Base-by-base conservation (phyloP, 2,113 vertebrate genomes). In the Leucoraja erinaceus region DNA sequence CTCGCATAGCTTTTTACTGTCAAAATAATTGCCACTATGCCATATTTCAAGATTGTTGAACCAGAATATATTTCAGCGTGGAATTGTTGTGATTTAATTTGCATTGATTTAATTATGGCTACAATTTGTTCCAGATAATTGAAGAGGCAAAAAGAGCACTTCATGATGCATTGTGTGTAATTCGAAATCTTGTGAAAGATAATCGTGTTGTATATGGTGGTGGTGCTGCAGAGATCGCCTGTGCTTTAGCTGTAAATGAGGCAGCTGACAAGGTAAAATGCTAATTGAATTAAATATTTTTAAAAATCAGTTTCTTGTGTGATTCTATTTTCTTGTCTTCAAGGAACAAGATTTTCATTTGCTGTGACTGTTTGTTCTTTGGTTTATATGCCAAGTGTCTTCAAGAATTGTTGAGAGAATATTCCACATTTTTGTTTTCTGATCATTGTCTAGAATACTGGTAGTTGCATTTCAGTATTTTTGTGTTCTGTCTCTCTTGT, bases 61-160 rank as follows among this genome's bases (percentile, higher is more conserved):
- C 54, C 54, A 20, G 25, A 86, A n/a, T 5, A 86, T 86, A 63
- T 5, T 5, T 63, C 11, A 63, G 16, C 25, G 0, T 86, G 16
- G 31, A 33, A 14, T 28, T 91, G 63, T 90, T 11, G 25, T 91
- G 38, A 47, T 47, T 47, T 47, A 47, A 47, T 47, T 47, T 47
- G 38, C 38, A 47, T 47, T 47, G 38, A 33, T 78, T n/a, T 38
- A 7, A 54, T 8, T 74, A 20, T 90, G 14, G 78, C 25, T 77
- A 12, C 90, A 8, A 91, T 84, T 90, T 9, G 47, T 93, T 38
- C 20, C 63, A 99, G 99, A 99, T 99, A 77, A 98, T 99, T 4
- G 98, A 99, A 94, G 99, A 99, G 94, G 98, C 99, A 0, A 99
- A 99, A 93, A 97, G 99, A 0, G 98, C 98, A 0, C 98, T 99